Conservation (phyloP, 2,797 vertebrate species). For the Pangasius larnaudii region DNA sequence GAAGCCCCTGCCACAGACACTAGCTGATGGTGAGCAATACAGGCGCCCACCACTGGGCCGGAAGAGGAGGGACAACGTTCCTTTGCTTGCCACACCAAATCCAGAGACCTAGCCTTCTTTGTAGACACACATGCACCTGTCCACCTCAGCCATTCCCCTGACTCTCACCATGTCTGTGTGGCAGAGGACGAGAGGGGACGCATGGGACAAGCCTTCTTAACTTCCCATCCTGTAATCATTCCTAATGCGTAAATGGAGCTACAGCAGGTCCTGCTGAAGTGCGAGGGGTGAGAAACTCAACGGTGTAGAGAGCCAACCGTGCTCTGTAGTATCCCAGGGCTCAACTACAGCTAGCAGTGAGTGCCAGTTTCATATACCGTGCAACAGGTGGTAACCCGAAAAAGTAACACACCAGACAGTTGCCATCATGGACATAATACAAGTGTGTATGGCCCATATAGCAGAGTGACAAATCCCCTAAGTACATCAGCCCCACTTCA, state of each 20-base stretch:
- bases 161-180: slow-evolving; percentile 28
- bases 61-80: slow-evolving; percentile 85
- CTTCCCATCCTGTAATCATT: slow-evolving; percentile 57
- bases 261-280: slow-evolving; percentile 46
- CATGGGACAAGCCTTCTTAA: slow-evolving; percentile 35
- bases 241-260: slow-evolving; percentile 56
- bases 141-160: slow-evolving; percentile 27
- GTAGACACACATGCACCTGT: slow-evolving; percentile 11
- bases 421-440: slow-evolving; percentile 28
- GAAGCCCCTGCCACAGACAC: slow-evolving; percentile 86
- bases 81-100: slow-evolving; percentile 86
- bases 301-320: neutral
- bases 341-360: slow-evolving; percentile 7
- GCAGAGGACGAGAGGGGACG: slow-evolving; percentile 20
- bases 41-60: slow-evolving; percentile 83
- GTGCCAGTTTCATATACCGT: slow-evolving; percentile 26
- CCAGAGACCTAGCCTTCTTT: slow-evolving; percentile 78
- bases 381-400: slow-evolving; percentile 15
- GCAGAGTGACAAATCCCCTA: slow-evolving; percentile 34
- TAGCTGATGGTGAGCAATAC: slow-evolving; percentile 86
- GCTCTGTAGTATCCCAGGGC: slow-evolving; percentile 7
- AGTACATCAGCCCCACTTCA: slow-evolving; percentile 37
- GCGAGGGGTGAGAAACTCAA: slow-evolving; percentile 35
- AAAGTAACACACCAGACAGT: slow-evolving; percentile 5
- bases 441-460: slow-evolving; percentile 34